Base-by-base conservation (phyloP, 1,140 invertebrate genomes). In the Pectinophora gossypiella region DNA sequence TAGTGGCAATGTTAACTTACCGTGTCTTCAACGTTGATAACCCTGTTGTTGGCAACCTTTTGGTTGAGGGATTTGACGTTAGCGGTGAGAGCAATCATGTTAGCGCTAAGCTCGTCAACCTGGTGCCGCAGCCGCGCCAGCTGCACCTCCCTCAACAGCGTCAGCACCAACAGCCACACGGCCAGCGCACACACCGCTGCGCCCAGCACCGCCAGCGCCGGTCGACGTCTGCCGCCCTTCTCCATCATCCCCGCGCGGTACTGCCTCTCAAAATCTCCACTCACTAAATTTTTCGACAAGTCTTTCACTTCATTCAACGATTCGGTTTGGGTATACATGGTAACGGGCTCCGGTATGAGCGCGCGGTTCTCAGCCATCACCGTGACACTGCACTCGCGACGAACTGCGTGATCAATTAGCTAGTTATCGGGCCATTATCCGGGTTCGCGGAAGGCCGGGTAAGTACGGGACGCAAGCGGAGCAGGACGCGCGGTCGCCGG, bases 201-300 rank as follows among this genome's bases (percentile, higher is more conserved):
- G 5, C 64, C 68, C 1, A 76, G 40, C 1, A 80, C 49, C 23
- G 81, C 22, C 56, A 68, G 76, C 10, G 64, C 61, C 21, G 65
- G 59, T 27, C 66, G 52, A 19, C 64, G 49, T 47, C 57, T 51
- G 20, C 58, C 46, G 19, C 51, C 51, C 43, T 73, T 71, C 53
- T 77, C 70, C 54, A 56, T 47, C 48, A 56, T 60, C 12, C 58
- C 54, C 47, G 55, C 64, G 10, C 61, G 64, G 50, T 76, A 85
- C 54, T 80, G 79, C 46, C 71, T 71, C 55, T 86, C 83, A 50
- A 79, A 84, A 42, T 86, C 78, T 47, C 79, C 78, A 48, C 77
- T 76, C 66, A 86, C 77, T 68, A 86, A 71, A 45, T 83, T 86
- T 65, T 83, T 76, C 3, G 79, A 78, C 63, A 76, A 61, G 62